phyloP scores from a whole-genome alignment of 2,888 invertebrate species.

The Dolichopus griseipennis region DNA sequence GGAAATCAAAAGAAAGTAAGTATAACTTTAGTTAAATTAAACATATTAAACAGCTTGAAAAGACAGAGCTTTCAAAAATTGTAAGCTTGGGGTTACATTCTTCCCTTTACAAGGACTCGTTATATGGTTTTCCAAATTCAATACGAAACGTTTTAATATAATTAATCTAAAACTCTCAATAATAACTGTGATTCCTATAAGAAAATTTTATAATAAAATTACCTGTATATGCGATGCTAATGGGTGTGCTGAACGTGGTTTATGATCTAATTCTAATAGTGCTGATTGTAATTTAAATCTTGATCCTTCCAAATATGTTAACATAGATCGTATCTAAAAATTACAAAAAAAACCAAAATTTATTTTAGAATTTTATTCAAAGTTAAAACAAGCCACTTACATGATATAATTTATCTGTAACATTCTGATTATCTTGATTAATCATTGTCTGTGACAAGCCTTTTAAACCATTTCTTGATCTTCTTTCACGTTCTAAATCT shows the following conservation, averaged over 20 bases:
- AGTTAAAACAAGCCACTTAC: constrained; percentile 48
- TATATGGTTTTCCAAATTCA: no score
- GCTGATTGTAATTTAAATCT: constrained; percentile 79
- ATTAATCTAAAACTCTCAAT: no score
- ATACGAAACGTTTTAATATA: no score
- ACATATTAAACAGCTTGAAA: no score
- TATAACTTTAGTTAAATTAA: no score
- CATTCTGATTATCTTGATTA: constrained; percentile 83
- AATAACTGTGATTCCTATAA: no score
- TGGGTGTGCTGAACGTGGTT: constrained; percentile 69
- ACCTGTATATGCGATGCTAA: constrained; percentile 74
- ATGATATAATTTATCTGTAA: constrained; percentile 84
- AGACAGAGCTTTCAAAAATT: no score
- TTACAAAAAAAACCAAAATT: not conserved
- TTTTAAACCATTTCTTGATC: constrained; percentile 81
- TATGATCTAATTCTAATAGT: constrained; percentile 71
- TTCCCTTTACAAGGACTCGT: no score
- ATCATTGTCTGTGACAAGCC: constrained; percentile 83
- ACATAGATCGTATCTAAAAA: constrained; percentile 81
- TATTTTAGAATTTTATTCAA: not conserved
- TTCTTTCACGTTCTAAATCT: constrained; percentile 80
- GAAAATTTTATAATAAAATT: not conserved
- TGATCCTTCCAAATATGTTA: constrained; percentile 84
- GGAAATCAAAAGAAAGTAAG: no score
- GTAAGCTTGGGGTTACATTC: no score